Base-by-base conservation (phyloP, 1,140 invertebrate genomes). In the Pristionchus pacificus region DNA sequence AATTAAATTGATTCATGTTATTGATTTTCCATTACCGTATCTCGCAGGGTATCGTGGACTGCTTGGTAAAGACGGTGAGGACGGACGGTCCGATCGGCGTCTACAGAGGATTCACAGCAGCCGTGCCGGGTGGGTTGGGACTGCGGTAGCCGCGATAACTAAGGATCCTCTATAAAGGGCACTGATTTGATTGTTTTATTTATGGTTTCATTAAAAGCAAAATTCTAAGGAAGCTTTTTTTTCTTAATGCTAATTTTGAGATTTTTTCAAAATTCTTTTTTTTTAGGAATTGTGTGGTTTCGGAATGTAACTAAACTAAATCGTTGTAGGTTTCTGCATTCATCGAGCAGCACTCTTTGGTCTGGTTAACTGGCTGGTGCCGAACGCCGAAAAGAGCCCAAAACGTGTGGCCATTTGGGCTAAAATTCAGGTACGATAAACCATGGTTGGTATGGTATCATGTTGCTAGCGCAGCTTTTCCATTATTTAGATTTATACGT, bases 321-420 rank as follows among this genome's bases (percentile, higher is more conserved):
- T n/a, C n/a, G n/a, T n/a, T n/a, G n/a, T n/a, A n/a, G n/a, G 85
- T 32, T 86, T 85, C 68, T 84, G 86, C 77, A 85, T 85, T 68
- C 86, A 86, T 74, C 81, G 84, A 38, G 85, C 83, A 6, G 83
- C 85, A 14, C 85, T 86, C 75, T 85, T 86, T 61, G 84, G 84
- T 33, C 77, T 84, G 69, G 86, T 85, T 77, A 84, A 85, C 76
- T 85, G 84, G 24, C 78, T 84, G 24, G 74, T 85, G 28, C 55
- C 77, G 25, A 28, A 67, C 1, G 84, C 82, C 30, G 82, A 75
- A 19, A 83, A 85, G 66, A 72, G 67, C n/a, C 78, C 84, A 60
- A 85, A 85, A 69, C 79, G 85, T 73, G 82, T 85, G 69, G 73
- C 80, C 24, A 83, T 80, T 14, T 85, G 81, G 79, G 77, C 58